phyloP scores from a whole-genome alignment of 2,113 vertebrate genomes.

The Plecturocebus donacophilus region DNA sequence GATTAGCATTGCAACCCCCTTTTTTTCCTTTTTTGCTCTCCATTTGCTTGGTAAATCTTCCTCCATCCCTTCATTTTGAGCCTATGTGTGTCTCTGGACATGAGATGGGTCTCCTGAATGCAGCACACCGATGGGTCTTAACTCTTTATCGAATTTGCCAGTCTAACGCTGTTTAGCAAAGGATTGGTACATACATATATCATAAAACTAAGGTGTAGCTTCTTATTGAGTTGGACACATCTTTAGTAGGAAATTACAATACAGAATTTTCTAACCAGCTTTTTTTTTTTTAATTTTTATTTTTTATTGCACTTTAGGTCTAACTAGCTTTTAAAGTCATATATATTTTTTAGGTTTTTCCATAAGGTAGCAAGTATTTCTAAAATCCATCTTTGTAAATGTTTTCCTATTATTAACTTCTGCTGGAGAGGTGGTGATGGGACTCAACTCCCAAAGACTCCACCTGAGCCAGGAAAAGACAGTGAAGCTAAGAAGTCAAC shows the following conservation, averaged over 20 bases:
- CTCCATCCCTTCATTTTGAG: too few relatives aligned
- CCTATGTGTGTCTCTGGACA: too few relatives aligned
- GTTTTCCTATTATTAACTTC: neutral
- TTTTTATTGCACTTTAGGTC: too few relatives aligned
- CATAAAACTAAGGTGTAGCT: constrained; percentile 27
- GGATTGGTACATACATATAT: neutral
- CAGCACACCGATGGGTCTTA: too few relatives aligned
- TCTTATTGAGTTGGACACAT: constrained; percentile 19
- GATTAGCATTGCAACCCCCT: too few relatives aligned
- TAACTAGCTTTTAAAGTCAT: too few relatives aligned
- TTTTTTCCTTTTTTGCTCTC: too few relatives aligned
- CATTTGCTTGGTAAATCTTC: too few relatives aligned
- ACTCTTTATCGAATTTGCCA: too few relatives aligned
- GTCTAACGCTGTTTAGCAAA: constrained; percentile 50
- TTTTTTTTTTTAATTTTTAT: too few relatives aligned
- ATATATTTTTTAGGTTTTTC: neutral
- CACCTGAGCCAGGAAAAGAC: neutral
- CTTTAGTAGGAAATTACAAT: constrained; percentile 16
- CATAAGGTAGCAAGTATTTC: neutral
- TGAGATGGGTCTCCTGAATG: too few relatives aligned
- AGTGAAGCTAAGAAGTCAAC: neutral
- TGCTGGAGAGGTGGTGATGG: neutral
- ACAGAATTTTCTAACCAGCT: constrained; percentile 24
- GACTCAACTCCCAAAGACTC: neutral
- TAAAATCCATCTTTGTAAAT: constrained; percentile 17